A percentile compares a stretch with the other conserved stretches of the same genome.
These are phyloP conservation scores for Chrysomallon squamiferum DNA, from an alignment of 1,140 invertebrate species.

Conservation along the genomic window DNA sequence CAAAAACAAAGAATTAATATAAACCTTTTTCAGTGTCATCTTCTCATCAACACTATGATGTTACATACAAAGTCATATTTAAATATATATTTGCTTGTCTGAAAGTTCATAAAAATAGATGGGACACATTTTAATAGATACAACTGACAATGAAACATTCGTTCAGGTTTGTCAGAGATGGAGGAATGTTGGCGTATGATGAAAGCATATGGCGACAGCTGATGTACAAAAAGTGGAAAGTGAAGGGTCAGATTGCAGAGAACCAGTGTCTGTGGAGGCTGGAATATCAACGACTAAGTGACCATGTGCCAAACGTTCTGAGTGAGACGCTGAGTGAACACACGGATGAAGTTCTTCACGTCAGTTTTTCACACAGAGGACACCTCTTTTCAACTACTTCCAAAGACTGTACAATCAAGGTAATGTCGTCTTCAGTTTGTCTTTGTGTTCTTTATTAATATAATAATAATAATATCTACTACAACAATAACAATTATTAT, in stretches of 20 bases:
- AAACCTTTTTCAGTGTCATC: no score
- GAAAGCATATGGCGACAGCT: constrained; percentile 58
- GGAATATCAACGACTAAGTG: constrained; percentile 78
- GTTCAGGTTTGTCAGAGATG: no score
- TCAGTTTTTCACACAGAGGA: constrained; percentile 86
- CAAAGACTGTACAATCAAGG: constrained; percentile 75
- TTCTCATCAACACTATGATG: constrained; percentile 55
- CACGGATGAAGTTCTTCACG: constrained; percentile 74
- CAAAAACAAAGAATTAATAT: no score
- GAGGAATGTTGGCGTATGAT: constrained; percentile 48
- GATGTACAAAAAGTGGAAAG: constrained; percentile 56
- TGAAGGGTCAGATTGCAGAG: constrained; percentile 65
- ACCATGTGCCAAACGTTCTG: constrained; percentile 77
- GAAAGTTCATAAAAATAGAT: no score
- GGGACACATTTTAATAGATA: no score
- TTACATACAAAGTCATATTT: constrained; percentile 62
- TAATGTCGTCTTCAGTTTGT: no score
- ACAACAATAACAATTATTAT: no score
- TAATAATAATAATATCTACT: no score
- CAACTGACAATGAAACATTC: no score
- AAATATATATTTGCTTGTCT: constrained; percentile 53
- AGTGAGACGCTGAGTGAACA: constrained; percentile 76
- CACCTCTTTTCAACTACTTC: constrained; percentile 86
- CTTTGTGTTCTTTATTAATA: no score
- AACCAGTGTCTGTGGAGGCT: constrained; percentile 75